Evolutionary conservation across 2,113 vertebrate genomes (phyloP), one percentile per base, ranked within the genome.

Genomic region (Proteles cristata): DNA sequence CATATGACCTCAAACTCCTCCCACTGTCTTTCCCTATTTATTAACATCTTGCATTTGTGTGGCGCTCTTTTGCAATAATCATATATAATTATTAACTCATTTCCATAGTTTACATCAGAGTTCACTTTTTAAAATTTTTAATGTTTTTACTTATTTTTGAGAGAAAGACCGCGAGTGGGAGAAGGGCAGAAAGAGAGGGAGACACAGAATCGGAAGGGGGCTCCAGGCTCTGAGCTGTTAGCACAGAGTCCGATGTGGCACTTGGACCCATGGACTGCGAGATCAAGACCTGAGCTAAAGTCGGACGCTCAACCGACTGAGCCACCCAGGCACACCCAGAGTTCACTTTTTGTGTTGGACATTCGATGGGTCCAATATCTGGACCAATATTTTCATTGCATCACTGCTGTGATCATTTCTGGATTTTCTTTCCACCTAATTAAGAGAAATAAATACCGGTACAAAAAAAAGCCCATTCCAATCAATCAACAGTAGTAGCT

Each of bases 11-110:
- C 88, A 87, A 86, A 63, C 9, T 55, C 23, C 43, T 83, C 26
- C 8, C 15, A 84, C 21, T 63, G 31, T 7, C 53, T 53, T 92
- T 26, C 2, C 19, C 17, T 71, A n/a, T 87, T 87, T 55, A 80
- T 11, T 28, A 74, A 94, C 7, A 80, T 19, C 14, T 92, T 87
- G 11, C 16, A n/a, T 68, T 77, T 15, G 11, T 58, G 28, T 77
- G 26, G 10, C 61, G 14, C 23, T 35, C 55, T 63, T 68, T 35
- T 83, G 43, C 4, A 83, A 68, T 63, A 89, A 2, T 33, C 5
- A 87, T 63, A 61, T 17, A 80, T 39, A 89, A 48, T 63, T 71
- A 85, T 31, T 83, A 95, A 74, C n/a, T 76, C 83, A 94, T 93
- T 80, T 80, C 14, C 33, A 21, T 80, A 58, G 45, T 53, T 84